Evolutionary conservation across 2,888 invertebrate genomes (phyloP), one percentile per base, ranked within the genome.

Genomic region (Holacanthella duospinosa): DNA sequence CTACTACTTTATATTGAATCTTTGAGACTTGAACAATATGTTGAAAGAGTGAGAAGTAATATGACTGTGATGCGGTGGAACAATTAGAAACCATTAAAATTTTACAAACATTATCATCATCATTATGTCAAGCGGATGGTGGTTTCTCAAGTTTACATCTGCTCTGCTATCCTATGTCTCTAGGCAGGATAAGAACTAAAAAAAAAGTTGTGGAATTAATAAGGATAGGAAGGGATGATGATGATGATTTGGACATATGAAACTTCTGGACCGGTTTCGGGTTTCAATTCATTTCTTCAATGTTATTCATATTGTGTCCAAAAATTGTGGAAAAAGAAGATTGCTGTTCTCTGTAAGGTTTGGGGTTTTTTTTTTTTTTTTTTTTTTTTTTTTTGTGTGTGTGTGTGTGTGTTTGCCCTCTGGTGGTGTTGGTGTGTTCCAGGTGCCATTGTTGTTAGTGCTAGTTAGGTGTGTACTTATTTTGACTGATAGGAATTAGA

Each of bases 61-160:
- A n/a, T n/a, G n/a, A n/a, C n/a, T 48, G 48, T 48, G 48, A 21
- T 48, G 6, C 48, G 48, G 48, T 48, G 48, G n/a, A 48, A 48
- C 48, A 48, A 48, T 48, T 48, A 48, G 48, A 48, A 48, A 21
- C 48, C 48, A 48, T 48, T 48, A 48, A 48, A 48, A 48, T 48
- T n/a, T n/a, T 48, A 48, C 16, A 48, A 48, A 21, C 19, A 48
- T 21, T 48, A 48, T 48, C 48, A 48, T 48, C 48, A 48, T 48
- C 48, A 48, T 48, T 48, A 48, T 48, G 48, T 21, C 16, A 48
- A 21, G 48, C 48, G 48, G 48, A 48, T 9, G 48, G 12, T 48
- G 48, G 48, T 48, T 48, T 48, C 48, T 48, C 48, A 48, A 48
- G 19, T 21, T 48, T 48, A 48, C 48, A 48, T 48, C 48, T 48